Evolutionary conservation across 2,797 vertebrate species (phyloP).

Genomic region (Anabacerthia variegaticeps): DNA sequence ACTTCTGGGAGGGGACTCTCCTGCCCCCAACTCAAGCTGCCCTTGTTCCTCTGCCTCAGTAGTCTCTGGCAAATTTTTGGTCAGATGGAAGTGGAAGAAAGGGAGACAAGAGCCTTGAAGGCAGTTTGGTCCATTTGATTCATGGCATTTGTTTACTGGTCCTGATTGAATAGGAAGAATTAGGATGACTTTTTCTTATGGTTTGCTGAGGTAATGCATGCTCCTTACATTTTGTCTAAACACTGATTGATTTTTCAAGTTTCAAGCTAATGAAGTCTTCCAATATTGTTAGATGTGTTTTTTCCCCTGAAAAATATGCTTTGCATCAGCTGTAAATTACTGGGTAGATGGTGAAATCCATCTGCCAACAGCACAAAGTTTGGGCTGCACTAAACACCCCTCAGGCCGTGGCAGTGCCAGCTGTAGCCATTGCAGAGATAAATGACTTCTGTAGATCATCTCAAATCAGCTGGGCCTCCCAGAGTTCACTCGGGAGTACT

Average conservation of each 20-base stretch:
- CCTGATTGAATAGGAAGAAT: neutral
- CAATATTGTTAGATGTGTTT: neutral
- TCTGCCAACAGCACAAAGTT: neutral
- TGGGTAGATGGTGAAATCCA: neutral
- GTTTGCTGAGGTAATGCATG: neutral
- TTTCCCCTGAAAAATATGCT: neutral
- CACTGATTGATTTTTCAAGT: neutral
- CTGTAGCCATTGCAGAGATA: neutral
- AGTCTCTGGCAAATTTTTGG: neutral
- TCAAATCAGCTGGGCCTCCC: neutral
- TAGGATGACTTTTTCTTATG: neutral
- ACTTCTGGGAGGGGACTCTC: neutral
- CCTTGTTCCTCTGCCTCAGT: neutral
- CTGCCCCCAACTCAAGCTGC: neutral
- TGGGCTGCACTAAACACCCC: neutral
- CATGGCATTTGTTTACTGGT: neutral
- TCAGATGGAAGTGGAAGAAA: neutral
- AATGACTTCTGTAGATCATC: neutral
- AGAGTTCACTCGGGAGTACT: neutral
- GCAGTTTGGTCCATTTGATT: neutral
- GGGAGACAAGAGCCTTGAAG: neutral
- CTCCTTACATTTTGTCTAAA: neutral
- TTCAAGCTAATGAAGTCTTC: neutral
- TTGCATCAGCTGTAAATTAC: neutral
- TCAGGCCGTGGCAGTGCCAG: neutral